phyloP scores from a whole-genome alignment of 2,113 vertebrate species.

The Eira barbara region DNA sequence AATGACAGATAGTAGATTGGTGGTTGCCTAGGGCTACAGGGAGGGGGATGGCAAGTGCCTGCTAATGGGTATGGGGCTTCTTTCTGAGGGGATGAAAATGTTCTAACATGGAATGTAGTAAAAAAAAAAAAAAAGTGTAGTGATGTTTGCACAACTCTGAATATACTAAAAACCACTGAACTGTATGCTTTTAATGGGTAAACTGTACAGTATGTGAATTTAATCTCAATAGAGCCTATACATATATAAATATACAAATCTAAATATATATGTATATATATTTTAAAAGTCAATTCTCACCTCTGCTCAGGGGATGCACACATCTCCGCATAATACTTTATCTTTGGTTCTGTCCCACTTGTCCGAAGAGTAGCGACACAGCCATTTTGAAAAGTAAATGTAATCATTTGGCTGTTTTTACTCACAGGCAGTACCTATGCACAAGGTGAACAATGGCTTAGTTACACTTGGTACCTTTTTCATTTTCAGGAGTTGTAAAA shows the following conservation, averaged over 20 bases:
- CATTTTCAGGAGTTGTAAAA: background rate
- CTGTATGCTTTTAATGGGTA: background rate
- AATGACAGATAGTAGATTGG: background rate
- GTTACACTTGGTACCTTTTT: background rate
- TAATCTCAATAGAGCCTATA: background rate
- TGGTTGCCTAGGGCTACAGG: background rate
- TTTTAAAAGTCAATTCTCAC: slow-evolving; percentile 78
- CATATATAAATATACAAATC: background rate
- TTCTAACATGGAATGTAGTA: background rate
- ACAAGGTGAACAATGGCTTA: background rate
- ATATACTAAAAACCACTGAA: background rate
- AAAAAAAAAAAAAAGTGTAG: background rate
- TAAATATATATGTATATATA: background rate
- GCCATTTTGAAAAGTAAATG: slow-evolving; percentile 93
- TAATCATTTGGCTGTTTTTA: slow-evolving; percentile 96
- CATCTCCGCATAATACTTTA: slow-evolving; percentile 96
- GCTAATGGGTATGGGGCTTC: background rate
- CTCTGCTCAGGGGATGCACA: slow-evolving; percentile 88
- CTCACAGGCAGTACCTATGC: slow-evolving; percentile 91
- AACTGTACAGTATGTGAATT: background rate
- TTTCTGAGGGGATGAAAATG: background rate
- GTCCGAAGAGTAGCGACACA: slow-evolving; percentile 93
- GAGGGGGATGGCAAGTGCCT: background rate
- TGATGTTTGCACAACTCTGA: background rate
- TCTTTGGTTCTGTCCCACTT: slow-evolving; percentile 97